phyloP scores from a whole-genome alignment of 1,140 invertebrate genomes.

The Stegodyphus dumicola region DNA sequence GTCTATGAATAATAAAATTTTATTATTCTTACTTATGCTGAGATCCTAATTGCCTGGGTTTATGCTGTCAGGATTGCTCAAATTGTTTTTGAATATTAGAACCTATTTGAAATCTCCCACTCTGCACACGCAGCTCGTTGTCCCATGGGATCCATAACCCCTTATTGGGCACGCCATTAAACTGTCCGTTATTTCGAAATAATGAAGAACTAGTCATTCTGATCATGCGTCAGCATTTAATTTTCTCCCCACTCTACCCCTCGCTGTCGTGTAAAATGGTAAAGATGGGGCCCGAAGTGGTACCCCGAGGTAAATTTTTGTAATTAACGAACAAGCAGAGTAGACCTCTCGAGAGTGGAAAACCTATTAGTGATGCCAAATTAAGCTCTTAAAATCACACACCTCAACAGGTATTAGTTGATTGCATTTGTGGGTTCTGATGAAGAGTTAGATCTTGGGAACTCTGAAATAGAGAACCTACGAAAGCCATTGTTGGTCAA shows the following conservation, averaged over 20 bases:
- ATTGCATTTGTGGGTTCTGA: constrained; percentile 33
- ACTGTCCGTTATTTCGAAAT: background rate
- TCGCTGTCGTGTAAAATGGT: background rate
- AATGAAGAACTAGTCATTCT: constrained; percentile 37
- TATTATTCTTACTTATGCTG: too few relatives aligned
- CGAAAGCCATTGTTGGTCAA: too few relatives aligned
- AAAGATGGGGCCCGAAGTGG: background rate
- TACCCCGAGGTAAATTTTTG: background rate
- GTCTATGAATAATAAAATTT: too few relatives aligned
- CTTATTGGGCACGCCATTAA: background rate
- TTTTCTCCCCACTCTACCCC: constrained; percentile 19
- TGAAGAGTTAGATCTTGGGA: background rate
- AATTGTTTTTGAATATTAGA: too few relatives aligned
- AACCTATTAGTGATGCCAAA: constrained; percentile 41
- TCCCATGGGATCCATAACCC: background rate
- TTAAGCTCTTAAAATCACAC: constrained; percentile 30
- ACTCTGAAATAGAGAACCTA: background rate
- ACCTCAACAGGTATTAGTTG: constrained; percentile 50
- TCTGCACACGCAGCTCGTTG: background rate
- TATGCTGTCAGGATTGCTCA: too few relatives aligned
- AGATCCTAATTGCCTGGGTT: too few relatives aligned
- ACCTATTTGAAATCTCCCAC: too few relatives aligned
- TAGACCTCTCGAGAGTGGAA: constrained; percentile 7
- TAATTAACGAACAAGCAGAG: constrained; percentile 38
- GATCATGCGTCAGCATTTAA: constrained; percentile 51